phyloP scores from a whole-genome alignment of 2,888 invertebrate species.

The Brachynemurus nebulosus region DNA sequence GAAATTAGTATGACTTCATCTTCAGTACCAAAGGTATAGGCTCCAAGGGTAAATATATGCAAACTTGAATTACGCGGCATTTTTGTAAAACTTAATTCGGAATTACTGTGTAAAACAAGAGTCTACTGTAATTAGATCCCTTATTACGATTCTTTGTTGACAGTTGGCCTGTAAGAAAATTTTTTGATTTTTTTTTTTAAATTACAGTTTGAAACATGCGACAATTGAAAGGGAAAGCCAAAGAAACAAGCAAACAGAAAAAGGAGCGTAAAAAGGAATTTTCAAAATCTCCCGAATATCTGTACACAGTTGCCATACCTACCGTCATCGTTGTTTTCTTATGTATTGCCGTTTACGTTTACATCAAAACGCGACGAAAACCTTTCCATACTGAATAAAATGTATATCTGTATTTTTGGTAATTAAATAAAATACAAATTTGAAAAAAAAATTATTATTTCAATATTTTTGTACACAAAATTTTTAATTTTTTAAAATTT shows the following conservation, averaged over 20 bases:
- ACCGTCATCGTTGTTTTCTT: constrained; percentile 53
- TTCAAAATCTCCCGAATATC: constrained; percentile 59
- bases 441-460: no score
- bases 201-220: constrained; percentile 43
- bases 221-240: constrained; percentile 64
- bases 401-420: background rate
- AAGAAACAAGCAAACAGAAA: constrained; percentile 72
- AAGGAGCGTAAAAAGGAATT: constrained; percentile 76
- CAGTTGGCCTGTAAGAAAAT: no score
- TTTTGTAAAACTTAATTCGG: no score
- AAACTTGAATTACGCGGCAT: no score
- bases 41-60: no score
- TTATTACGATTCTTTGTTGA: no score
- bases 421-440: background rate
- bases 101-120: no score
- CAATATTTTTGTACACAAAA: no score
- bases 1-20: no score
- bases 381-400: background rate
- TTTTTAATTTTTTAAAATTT: no score
- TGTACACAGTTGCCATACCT: constrained; percentile 66
- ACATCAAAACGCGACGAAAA: constrained; percentile 60
- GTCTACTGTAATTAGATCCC: no score
- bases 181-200: constrained; percentile 3
- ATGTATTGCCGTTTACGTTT: constrained; percentile 61
- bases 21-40: no score